These are phyloP conservation scores for Drosophila sp. DNA, from an alignment of 1,140 invertebrate genomes.

Conservation along the genomic window DNA sequence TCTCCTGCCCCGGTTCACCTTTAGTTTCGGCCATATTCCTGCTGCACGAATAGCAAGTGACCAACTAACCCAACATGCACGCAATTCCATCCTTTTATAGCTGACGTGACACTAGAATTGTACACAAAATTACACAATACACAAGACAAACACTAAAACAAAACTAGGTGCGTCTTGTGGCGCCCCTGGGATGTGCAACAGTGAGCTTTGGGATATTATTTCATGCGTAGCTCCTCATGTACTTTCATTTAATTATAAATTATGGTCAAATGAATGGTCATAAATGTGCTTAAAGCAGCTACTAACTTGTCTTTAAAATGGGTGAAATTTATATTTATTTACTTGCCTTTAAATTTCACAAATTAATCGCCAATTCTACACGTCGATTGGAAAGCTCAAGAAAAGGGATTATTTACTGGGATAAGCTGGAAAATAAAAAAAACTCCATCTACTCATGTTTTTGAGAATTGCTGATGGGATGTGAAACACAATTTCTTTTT, in stretches of 20 bases:
- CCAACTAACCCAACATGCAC: conserved; percentile 29
- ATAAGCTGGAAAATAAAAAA: too few relatives aligned
- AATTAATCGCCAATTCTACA: too few relatives aligned
- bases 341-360: too few relatives aligned
- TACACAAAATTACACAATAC: background rate
- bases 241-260: conserved; percentile 46
- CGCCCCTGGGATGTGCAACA: conserved; percentile 31
- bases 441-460: too few relatives aligned
- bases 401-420: too few relatives aligned
- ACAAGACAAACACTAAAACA: background rate
- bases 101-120: background rate
- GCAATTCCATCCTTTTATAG: conserved; percentile 41
- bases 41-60: conserved; percentile 3
- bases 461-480: too few relatives aligned
- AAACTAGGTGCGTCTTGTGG: conserved; percentile 39
- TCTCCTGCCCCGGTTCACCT: conserved; percentile 41
- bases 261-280: conserved; percentile 16
- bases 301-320: background rate
- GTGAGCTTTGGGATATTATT: conserved; percentile 36
- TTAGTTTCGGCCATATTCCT: conserved; percentile 52
- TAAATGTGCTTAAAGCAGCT: background rate
- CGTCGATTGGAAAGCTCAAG: too few relatives aligned
- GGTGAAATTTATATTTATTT: background rate
- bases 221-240: conserved; percentile 41
- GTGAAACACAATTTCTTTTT: too few relatives aligned